Conservation (phyloP, 1,140 invertebrate genomes). For the Eulimnadia texana region DNA sequence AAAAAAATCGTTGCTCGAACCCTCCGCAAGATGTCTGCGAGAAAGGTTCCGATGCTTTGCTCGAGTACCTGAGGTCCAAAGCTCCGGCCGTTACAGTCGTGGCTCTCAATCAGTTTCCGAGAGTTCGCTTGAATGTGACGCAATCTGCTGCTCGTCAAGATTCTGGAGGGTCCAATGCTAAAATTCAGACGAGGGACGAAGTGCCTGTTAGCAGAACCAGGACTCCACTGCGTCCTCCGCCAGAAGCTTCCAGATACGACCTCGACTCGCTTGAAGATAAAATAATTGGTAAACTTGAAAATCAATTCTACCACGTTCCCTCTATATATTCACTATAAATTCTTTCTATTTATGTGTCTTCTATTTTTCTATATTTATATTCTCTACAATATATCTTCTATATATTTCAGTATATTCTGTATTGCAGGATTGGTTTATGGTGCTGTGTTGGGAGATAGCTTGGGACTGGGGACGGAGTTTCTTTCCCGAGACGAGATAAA, state of each 20-base stretch:
- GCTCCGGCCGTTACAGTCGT: not conserved
- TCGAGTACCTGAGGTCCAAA: not conserved
- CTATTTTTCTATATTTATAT: too few species aligned
- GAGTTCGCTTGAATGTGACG: not conserved
- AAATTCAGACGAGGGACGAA: not conserved
- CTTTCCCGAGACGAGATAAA: not conserved
- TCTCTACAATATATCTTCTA: not conserved
- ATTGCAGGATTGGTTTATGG: constrained; percentile 2
- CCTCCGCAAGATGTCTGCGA: constrained; percentile 4
- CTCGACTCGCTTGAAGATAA: not conserved
- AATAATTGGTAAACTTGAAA: constrained; percentile 4
- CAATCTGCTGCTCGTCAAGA: not conserved
- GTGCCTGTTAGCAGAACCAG: not conserved
- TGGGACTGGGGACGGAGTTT: constrained; percentile 1
- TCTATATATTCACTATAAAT: not conserved
- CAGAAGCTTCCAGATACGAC: not conserved
- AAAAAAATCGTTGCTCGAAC: not conserved
- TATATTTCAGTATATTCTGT: not conserved
- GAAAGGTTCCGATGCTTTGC: not conserved
- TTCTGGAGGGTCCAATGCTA: not conserved
- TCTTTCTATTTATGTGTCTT: not conserved
- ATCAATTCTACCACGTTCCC: not conserved
- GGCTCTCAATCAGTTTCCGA: not conserved
- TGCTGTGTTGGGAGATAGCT: constrained; percentile 1
- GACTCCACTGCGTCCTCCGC: not conserved